Conservation (phyloP, 2,888 invertebrate species). For the Molanna angustata region DNA sequence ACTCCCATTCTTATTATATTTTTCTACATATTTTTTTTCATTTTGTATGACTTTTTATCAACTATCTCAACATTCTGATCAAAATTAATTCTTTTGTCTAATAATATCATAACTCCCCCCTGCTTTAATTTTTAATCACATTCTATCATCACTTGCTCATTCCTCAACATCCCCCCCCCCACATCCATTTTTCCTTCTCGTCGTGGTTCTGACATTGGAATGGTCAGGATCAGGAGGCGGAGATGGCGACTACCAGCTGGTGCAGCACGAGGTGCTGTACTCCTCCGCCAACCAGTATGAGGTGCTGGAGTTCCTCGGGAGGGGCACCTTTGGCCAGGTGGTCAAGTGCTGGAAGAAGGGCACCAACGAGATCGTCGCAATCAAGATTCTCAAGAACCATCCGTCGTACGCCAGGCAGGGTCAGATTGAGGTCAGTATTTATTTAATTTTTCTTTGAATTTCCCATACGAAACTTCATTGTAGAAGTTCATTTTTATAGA, state of each 20-base stretch:
- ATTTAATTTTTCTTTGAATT: too few relatives aligned
- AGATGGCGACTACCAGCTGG: conserved; percentile 98
- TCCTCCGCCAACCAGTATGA: conserved; percentile 90
- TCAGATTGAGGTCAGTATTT: conserved; percentile 92
- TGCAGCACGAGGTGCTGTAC: conserved; percentile 97
- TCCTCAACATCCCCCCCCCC: not conserved
- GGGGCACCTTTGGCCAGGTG: conserved; percentile 98
- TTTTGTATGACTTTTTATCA: too few relatives aligned
- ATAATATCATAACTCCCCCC: not conserved
- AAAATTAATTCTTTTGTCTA: too few relatives aligned
- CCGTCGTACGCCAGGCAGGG: conserved; percentile 99
- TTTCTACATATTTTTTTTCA: too few relatives aligned
- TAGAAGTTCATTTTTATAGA: too few relatives aligned
- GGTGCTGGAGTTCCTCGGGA: conserved; percentile 98
- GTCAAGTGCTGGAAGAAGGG: conserved; percentile 99
- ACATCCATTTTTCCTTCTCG: not conserved
- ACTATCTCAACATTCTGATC: too few relatives aligned
- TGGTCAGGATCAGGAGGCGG: conserved; percentile 64
- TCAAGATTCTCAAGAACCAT: conserved; percentile 99
- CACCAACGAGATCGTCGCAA: conserved; percentile 99
- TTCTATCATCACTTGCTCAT: not conserved
- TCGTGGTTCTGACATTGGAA: too few relatives aligned
- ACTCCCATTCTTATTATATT: too few relatives aligned
- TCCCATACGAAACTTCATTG: too few relatives aligned
- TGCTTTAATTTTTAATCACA: too few relatives aligned